Evolutionary conservation across 2,797 vertebrate species (phyloP).

Genomic region (Poeciliopsis turneri): DNA sequence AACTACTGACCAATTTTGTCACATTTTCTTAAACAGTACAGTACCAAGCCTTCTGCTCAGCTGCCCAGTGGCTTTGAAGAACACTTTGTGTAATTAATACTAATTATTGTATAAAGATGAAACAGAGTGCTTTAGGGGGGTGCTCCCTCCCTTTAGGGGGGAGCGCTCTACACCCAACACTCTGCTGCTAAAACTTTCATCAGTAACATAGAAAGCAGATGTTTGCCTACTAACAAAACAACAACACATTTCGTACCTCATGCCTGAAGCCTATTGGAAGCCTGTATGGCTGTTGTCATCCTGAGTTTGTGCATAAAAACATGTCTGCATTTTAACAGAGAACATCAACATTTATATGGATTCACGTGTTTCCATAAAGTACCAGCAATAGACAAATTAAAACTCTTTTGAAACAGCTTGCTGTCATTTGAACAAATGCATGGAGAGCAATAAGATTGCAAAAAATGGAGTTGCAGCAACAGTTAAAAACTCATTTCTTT

Average conservation of each 20-base stretch:
- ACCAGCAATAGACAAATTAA: background rate
- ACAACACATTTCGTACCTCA: background rate
- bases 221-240: background rate
- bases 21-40: background rate
- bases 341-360: background rate
- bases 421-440: background rate
- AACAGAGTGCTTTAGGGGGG: background rate
- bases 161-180: background rate
- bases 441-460: background rate
- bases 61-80: background rate
- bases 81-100: background rate
- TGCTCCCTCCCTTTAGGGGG: background rate
- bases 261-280: background rate
- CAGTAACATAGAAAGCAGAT: background rate
- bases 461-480: slow-evolving; percentile 74
- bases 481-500: slow-evolving; percentile 90
- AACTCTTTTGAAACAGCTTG: background rate
- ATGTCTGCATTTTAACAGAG: background rate
- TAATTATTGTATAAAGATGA: background rate
- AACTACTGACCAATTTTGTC: background rate
- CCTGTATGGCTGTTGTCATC: background rate
- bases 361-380: background rate
- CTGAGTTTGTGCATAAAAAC: background rate
- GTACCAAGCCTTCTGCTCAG: background rate
- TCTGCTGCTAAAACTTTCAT: background rate